Percentiles rank a stretch among this genome's conserved stretches.
phyloP scores from a whole-genome alignment of 2,888 invertebrate species.

The Eupithecia centaureata region DNA sequence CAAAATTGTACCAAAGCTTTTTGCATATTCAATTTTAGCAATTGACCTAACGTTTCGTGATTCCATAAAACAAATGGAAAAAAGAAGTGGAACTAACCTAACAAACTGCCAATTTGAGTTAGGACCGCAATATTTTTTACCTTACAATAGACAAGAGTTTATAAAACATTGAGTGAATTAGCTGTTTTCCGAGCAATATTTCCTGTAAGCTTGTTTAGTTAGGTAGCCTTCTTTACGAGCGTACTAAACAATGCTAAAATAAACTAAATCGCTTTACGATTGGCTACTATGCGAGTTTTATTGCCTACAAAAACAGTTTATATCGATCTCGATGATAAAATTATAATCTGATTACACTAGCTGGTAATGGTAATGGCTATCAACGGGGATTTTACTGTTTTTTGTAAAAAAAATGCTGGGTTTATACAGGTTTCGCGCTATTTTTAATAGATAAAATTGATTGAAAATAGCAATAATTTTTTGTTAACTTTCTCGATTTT shows the following conservation, averaged over 20 bases:
- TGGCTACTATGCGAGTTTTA: slow-evolving; percentile 28
- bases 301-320: slow-evolving; percentile 35
- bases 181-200: slow-evolving; percentile 11
- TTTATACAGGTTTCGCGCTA: neutral
- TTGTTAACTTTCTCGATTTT: too few relatives aligned
- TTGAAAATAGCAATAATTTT: too few relatives aligned
- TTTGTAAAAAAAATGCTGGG: too few relatives aligned
- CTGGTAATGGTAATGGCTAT: neutral
- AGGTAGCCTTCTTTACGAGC: slow-evolving; percentile 48
- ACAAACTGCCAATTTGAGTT: neutral
- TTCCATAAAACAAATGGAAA: neutral
- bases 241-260: slow-evolving; percentile 54
- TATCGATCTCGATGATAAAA: slow-evolving; percentile 6
- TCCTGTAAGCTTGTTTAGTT: slow-evolving; percentile 45
- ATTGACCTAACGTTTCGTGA: neutral
- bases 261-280: slow-evolving; percentile 39
- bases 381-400: neutral
- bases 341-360: neutral
- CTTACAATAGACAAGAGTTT: neutral
- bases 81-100: neutral
- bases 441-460: too few relatives aligned
- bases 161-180: slow-evolving; percentile 8
- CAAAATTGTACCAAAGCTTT: neutral
- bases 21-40: neutral
- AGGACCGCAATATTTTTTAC: neutral